These are phyloP conservation scores for Furcula furcula DNA, from an alignment of 2,888 invertebrate genomes.

Conservation along the genomic window DNA sequence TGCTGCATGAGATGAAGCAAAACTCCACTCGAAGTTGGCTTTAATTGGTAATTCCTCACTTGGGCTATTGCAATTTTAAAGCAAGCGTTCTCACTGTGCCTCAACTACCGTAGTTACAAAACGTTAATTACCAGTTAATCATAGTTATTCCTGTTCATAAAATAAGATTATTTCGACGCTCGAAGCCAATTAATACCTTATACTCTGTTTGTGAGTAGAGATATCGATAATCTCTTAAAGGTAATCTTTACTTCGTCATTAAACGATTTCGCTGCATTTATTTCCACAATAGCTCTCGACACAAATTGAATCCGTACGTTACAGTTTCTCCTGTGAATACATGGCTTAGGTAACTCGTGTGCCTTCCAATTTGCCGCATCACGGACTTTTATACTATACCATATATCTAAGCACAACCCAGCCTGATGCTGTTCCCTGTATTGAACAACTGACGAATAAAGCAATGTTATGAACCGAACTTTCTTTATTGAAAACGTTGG, in stretches of 20 bases:
- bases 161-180: too few species aligned
- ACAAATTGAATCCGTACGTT: conserved; percentile 15
- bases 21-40: too few species aligned
- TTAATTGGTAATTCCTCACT: too few species aligned
- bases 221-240: too few species aligned
- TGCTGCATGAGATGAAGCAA: too few species aligned
- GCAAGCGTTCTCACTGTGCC: too few species aligned
- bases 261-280: neutral
- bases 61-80: too few species aligned
- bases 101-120: too few species aligned
- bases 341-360: conserved; percentile 25
- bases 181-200: too few species aligned
- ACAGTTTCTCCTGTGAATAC: conserved; percentile 22
- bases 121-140: too few species aligned
- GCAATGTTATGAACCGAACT: conserved; percentile 9
- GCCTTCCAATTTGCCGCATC: conserved; percentile 47
- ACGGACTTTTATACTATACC: conserved; percentile 27
- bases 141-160: too few species aligned
- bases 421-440: conserved; percentile 4
- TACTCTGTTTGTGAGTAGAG: too few species aligned
- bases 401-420: conserved; percentile 9
- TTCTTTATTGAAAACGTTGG: conserved; percentile 7
- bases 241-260: neutral
- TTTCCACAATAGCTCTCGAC: conserved; percentile 2
- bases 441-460: conserved; percentile 7